Conservation (phyloP, 2,113 vertebrate genomes). For the Grammomys dolichurus region DNA sequence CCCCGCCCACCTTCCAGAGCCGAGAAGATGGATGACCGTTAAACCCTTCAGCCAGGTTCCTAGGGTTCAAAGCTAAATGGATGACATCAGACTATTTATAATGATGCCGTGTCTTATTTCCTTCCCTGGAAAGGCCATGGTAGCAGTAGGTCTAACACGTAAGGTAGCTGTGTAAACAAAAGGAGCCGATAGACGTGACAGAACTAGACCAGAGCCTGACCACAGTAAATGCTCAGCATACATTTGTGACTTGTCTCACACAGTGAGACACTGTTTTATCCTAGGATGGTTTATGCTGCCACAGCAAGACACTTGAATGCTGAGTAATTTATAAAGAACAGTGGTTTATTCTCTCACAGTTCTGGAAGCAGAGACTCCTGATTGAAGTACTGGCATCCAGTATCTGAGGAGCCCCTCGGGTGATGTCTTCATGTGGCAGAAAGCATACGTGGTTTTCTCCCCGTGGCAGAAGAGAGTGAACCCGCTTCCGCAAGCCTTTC, state of each 20-base stretch:
- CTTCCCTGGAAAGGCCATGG: not conserved
- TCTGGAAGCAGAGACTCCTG: not conserved
- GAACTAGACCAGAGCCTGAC: not conserved
- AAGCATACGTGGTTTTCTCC: not conserved
- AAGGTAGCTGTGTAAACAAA: not conserved
- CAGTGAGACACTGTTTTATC: not conserved
- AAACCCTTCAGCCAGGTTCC: not conserved
- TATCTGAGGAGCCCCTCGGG: not conserved
- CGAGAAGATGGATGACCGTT: not conserved
- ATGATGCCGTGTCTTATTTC: not conserved
- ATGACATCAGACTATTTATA: not conserved
- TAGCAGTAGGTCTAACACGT: not conserved
- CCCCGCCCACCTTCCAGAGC: not conserved
- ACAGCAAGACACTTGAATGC: not conserved
- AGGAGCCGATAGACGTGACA: not conserved
- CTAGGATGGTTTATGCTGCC: not conserved
- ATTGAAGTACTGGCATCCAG: not conserved
- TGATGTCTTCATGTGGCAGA: not conserved
- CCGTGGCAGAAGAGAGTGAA: not conserved
- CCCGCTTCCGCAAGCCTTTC: not conserved
- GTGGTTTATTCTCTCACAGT: not conserved
- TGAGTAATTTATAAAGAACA: not conserved
- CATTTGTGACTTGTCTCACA: not conserved
- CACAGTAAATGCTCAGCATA: not conserved
- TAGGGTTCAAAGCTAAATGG: not conserved